Evolutionary conservation across 2,797 vertebrate species (phyloP), one percentile per base, ranked within the genome.

Genomic region (Champsocephalus gunnari): DNA sequence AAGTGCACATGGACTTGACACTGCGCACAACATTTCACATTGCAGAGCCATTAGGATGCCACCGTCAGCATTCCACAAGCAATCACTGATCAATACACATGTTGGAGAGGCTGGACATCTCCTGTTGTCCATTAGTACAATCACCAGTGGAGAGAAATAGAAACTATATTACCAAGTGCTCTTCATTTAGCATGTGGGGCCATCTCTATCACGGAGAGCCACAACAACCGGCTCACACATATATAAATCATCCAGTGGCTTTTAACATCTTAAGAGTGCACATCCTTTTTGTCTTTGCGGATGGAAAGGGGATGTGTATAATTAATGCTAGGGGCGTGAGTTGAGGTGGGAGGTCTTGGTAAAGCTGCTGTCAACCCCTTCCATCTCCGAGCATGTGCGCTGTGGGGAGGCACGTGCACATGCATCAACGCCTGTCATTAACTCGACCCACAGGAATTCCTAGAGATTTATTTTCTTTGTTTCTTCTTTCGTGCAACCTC

Each of bases 181-280:
- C 49, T 60, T 71, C 56, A 41, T 66, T 67, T 53, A 60, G 14
- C 55, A 17, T 3, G 14, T 11, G 45, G 41, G 41, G 51, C 56
- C 74, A 68, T 71, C 72, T 73, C 66, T 60, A 55, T 75, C 59
- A 66, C 8, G 41, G 59, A 73, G 47, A 80, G 56, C 41, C 16
- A 56, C 57, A 68, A 44, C n/a, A 19, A 65, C 76, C 13, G 2
- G 16, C 70, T 73, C 68, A 66, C 77, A 72, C 71, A 71, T 77
- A 54, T 82, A 85, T 90, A 90, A 92, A 88, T 89, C 88, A 86
- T 84, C 81, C 61, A 38, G 12, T 71, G 81, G 85, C 86, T 93
- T 90, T 91, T 88, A 92, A 82, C 73, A 74, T 74, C 86, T 81
- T 82, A 67, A 63, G 59, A 71, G 84, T 55, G 47, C 66, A 76